Base-by-base conservation (phyloP, 2,797 vertebrate species). In the Periparus ater region DNA sequence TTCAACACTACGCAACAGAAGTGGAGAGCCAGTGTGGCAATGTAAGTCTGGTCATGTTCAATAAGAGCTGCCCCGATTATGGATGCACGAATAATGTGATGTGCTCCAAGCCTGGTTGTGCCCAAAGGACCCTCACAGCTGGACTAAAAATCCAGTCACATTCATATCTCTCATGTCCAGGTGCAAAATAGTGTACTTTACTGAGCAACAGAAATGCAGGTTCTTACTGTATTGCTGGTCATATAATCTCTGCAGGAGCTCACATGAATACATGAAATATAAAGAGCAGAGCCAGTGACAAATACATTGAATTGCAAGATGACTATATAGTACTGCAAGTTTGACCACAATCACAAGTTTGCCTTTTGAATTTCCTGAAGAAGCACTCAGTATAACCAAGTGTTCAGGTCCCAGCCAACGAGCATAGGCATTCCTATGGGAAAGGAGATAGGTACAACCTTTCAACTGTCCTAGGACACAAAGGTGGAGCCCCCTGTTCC, bases 51-150 rank as follows among this genome's bases (percentile, higher is more conserved):
- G 18, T 32, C 21, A 3, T 23, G 23, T 58, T 45, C 58, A 58
- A 6, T 30, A 58, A 19, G 38, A 53, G 13, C 34, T 25, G 21
- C 40, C 40, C 53, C 2, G 0, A 38, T 32, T n/a, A 58, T 14
- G 13, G 38, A 53, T 77, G 72, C 51, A 65, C 53, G 66, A 60
- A 32, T 20, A 60, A 30, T 47, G 30, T 0, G 0, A 47, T 34
- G 9, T 4, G 3, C n/a, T 36, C 30, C 12, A 32, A 53, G 26
- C 22, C 45, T 53, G 38, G 25, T 38, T 2, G 0, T 0, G 1
- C 38, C n/a, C 65, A 65, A 58, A 77, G 45, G 44, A 47, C 26
- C 65, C 65, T 72, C 53, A 53, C 19, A 45, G 60, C 26, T 0
- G 0, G 47, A 36, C 26, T 47, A 29, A 22, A 60, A 72, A 53